Conservation (phyloP, 2,888 invertebrate genomes). For the Ectobius pallidus region DNA sequence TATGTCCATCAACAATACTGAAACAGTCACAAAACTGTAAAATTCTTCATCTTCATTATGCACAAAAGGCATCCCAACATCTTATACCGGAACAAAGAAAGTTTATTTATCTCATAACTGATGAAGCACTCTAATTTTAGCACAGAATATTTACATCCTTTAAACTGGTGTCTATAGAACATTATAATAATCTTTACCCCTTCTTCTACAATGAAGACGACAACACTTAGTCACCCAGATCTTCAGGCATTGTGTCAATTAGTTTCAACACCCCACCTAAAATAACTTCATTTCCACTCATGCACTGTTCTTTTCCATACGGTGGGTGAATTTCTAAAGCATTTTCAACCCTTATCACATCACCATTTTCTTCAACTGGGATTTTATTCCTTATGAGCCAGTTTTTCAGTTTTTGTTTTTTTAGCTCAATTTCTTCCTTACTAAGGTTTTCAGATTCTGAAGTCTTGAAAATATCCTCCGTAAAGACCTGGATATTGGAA, state of each 20-base stretch:
- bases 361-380: slow-evolving; percentile 51
- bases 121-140: background rate
- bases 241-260: slow-evolving; percentile 51
- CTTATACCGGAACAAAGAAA: no score
- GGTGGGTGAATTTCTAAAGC: slow-evolving; percentile 53
- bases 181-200: no score
- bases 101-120: no score
- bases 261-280: slow-evolving; percentile 53
- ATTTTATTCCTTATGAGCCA: slow-evolving; percentile 53
- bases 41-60: slow-evolving; percentile 70
- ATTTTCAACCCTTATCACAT: slow-evolving; percentile 52
- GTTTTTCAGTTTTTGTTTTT: slow-evolving; percentile 48
- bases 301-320: slow-evolving; percentile 53
- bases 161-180: no score
- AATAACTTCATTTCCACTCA: slow-evolving; percentile 53
- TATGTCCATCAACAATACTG: background rate
- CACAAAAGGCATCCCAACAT: slow-evolving; percentile 70
- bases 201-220: no score
- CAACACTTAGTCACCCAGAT: no score
- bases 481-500: background rate
- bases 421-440: slow-evolving; percentile 22
- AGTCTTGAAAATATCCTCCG: background rate
- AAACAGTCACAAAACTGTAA: slow-evolving; percentile 63
- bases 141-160: no score
- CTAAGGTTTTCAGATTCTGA: background rate